A percentile compares a stretch with the other conserved stretches of the same genome.
Conservation (phyloP, 2,113 vertebrate species). For the Harpagus bidentatus region DNA sequence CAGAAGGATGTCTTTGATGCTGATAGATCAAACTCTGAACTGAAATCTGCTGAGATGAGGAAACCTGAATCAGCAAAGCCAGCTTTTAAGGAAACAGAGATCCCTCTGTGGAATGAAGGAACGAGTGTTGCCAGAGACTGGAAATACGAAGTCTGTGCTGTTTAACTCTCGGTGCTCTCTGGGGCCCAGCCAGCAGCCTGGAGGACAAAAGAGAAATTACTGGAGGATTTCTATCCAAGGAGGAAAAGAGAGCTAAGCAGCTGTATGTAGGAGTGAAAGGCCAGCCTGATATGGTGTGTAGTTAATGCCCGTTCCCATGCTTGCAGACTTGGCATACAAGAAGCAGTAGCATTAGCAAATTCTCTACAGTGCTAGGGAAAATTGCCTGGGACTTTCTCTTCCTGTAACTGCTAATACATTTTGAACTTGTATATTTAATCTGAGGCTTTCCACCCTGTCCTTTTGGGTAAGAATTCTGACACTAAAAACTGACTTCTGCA, state of each 20-base stretch:
- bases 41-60: slow-evolving; percentile 21
- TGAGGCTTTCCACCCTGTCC: background rate
- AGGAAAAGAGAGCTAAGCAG: background rate
- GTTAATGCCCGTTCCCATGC: background rate
- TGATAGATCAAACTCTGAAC: background rate
- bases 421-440: background rate
- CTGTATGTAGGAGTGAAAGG: background rate
- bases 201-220: background rate
- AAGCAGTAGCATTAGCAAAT: background rate
- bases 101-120: slow-evolving; percentile 3
- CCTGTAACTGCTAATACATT: background rate
- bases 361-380: background rate
- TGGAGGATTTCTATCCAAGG: background rate
- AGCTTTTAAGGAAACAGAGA: slow-evolving; percentile 29
- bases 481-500: background rate
- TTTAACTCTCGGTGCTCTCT: background rate
- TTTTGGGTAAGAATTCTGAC: background rate
- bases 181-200: background rate
- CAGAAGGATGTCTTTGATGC: slow-evolving; percentile 33
- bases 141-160: background rate
- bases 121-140: background rate
- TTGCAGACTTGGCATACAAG: background rate
- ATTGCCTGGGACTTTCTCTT: background rate
- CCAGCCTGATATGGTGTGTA: background rate
- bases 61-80: slow-evolving; percentile 40